Base-by-base conservation (phyloP, 1,140 invertebrate species). In the Brachystomella parvula region DNA sequence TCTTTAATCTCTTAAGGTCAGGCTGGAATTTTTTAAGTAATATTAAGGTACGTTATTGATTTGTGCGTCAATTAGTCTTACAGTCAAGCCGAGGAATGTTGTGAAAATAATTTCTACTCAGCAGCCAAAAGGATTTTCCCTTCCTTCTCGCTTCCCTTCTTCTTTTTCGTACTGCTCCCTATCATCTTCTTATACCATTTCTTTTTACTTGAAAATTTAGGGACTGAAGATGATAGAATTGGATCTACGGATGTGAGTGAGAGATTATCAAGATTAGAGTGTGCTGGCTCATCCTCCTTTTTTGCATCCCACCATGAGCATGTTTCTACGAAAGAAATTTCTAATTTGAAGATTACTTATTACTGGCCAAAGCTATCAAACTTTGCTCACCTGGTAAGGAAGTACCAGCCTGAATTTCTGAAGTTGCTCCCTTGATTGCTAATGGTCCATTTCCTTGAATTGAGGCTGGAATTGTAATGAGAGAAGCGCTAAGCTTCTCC, bases 401-500 rank as follows among this genome's bases (percentile, higher is more conserved):
- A 32, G 39, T 47, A 32, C 15, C 44, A 47, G 59, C n/a, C 9
- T 60, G 49, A 31, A 21, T 29, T 1, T 21, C 6, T 6, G n/a
- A 57, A 3, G 31, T 26, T 0, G 24, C 19, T 19, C 3, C 6
- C 1, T 24, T 56, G 15, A n/a, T 19, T 28, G 24, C 56, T 57
- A 26, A 28, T 0, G 30, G 24, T 47, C 47, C 28, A 47, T 56
- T 44, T 33, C 26, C 39, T 44, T 44, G 19, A 9, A n/a, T 31
- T 28, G 1, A 49, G 47, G 24, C 12, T 1, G 17, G 35, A 28
- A 71, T 67, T 63, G 68, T 69, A 68, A 70, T 63, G 24, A 84
- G 73, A 9, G 83, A 84, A 31, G 80, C 75, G 35, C 77, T 75
- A 39, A 86, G 74, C 72, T 81, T 83, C 30, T 81, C 81, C 83